Evolutionary conservation across 2,113 vertebrate species (phyloP).

Genomic region (Triplophysa tibetana): DNA sequence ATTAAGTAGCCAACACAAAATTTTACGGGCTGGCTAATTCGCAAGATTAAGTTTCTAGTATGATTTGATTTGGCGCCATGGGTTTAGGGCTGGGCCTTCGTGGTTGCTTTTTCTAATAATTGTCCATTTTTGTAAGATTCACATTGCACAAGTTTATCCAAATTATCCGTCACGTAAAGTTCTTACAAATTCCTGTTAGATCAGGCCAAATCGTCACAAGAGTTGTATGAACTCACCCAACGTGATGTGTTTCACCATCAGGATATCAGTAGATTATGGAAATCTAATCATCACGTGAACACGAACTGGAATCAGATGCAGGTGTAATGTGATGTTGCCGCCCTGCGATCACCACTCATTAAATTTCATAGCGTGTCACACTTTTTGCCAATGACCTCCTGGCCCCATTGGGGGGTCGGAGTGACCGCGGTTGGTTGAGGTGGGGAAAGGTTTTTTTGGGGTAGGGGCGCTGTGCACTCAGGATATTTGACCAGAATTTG

Average conservation of each 20-base stretch:
- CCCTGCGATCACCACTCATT: constrained; percentile 1
- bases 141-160: no score
- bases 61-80: no score
- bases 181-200: no score
- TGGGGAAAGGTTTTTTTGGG: constrained; percentile 13
- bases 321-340: neutral
- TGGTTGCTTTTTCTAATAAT: no score
- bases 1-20: neutral
- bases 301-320: neutral
- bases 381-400: constrained; percentile 37
- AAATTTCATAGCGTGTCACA: constrained; percentile 31
- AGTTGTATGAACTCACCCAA: neutral
- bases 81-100: no score
- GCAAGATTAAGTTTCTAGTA: no score
- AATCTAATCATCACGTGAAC: neutral
- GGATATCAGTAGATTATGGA: neutral
- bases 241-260: neutral
- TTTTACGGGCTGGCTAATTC: no score
- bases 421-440: constrained; percentile 38
- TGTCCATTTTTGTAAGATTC: no score
- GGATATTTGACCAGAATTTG: constrained; percentile 93
- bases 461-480: constrained; percentile 70
- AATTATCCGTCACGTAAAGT: no score
- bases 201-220: no score
- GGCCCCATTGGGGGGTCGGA: constrained; percentile 20